Percentiles rank a stretch among this genome's conserved stretches.
Conservation (phyloP, 1,140 invertebrate genomes). For the Atta cephalotes region DNA sequence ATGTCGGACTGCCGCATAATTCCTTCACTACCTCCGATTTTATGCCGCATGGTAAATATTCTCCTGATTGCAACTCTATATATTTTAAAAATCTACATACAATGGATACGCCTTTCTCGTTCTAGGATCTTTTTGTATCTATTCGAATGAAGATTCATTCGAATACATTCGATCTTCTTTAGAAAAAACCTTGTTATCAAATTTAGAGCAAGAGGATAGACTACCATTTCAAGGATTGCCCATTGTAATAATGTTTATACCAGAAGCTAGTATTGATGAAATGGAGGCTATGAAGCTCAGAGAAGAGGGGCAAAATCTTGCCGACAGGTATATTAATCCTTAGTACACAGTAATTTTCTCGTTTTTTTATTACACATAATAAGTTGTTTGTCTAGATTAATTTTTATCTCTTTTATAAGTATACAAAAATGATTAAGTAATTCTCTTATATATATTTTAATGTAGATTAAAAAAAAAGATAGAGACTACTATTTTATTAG, state of each 20-base stretch:
- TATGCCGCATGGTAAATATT: conserved; percentile 89
- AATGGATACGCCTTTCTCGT: conserved; percentile 22
- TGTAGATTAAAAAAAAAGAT: too few relatives aligned
- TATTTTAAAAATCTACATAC: neutral
- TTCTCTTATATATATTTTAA: too few relatives aligned
- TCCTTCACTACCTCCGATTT: conserved; percentile 92
- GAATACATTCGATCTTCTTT: conserved; percentile 96
- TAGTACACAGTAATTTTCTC: too few relatives aligned
- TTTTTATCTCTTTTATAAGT: too few relatives aligned
- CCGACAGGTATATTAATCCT: conserved; percentile 89
- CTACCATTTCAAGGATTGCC: conserved; percentile 95
- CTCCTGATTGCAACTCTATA: neutral
- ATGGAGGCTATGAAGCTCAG: conserved; percentile 93
- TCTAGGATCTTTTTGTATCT: conserved; percentile 94
- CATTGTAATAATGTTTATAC: conserved; percentile 95
- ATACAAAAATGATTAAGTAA: too few relatives aligned
- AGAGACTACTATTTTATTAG: too few relatives aligned
- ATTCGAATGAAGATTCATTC: conserved; percentile 95
- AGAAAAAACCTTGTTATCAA: conserved; percentile 96
- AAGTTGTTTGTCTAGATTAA: too few relatives aligned
- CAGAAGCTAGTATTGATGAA: conserved; percentile 93
- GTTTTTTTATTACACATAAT: conserved; percentile 4
- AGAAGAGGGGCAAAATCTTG: conserved; percentile 96
- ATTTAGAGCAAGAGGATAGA: conserved; percentile 96
- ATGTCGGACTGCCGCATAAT: conserved; percentile 93